These are phyloP conservation scores for Poeciliopsis prolifica DNA, from an alignment of 2,113 vertebrate species.

Conservation along the genomic window DNA sequence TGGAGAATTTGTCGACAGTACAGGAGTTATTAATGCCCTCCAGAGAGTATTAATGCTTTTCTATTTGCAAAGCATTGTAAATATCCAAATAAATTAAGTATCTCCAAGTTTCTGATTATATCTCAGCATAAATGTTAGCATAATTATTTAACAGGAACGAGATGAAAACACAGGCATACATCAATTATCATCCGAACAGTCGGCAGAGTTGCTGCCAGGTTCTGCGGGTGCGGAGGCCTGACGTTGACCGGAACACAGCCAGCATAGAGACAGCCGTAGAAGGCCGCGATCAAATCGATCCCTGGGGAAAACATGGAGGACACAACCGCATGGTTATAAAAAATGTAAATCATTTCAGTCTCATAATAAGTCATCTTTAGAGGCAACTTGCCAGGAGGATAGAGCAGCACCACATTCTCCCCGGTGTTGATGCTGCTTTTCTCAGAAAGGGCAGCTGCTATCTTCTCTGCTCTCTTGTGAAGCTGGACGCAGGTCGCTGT, in stretches of 20 bases:
- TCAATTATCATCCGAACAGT: slow-evolving; percentile 98
- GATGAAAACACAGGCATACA: slow-evolving; percentile 68
- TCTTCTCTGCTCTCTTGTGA: slow-evolving; percentile 95
- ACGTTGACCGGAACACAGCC: slow-evolving; percentile 96
- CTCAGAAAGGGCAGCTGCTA: slow-evolving; percentile 90
- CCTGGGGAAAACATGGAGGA: slow-evolving; percentile 73
- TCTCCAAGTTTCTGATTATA: neutral
- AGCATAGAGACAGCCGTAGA: slow-evolving; percentile 95
- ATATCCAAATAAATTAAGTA: neutral
- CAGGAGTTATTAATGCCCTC: no score
- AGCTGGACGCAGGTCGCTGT: slow-evolving; percentile 95
- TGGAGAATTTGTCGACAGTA: no score
- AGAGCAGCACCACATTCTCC: slow-evolving; percentile 96
- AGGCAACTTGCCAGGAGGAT: slow-evolving; percentile 88
- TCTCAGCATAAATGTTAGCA: neutral
- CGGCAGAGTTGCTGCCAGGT: slow-evolving; percentile 92
- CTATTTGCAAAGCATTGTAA: no score
- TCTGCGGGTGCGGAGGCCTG: slow-evolving; percentile 96
- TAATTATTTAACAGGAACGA: neutral
- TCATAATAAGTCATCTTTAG: neutral
- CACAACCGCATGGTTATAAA: neutral
- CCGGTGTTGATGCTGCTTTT: slow-evolving; percentile 97
- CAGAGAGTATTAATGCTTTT: no score
- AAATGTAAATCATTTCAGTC: neutral
- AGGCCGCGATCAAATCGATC: slow-evolving; percentile 93